Evolutionary conservation across 37 sponge, comb jelly and placozoan genomes (phyloP), one percentile per base, ranked within the genome.

Genomic region (Haliclona indistincta): DNA sequence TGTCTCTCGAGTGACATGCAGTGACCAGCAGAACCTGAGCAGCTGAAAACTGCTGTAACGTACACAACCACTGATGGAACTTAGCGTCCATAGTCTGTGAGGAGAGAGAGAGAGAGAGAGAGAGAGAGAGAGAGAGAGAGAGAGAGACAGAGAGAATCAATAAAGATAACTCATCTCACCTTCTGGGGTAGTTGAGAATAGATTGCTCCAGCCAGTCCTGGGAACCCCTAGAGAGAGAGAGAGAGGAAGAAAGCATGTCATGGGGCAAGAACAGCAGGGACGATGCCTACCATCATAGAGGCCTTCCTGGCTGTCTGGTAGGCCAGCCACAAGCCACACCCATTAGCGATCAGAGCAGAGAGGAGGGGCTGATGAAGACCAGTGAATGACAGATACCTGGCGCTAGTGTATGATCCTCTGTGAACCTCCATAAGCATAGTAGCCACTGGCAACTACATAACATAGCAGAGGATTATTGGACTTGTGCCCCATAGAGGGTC

Each of bases 271-370:
- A 51, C 32, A 33, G 22, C 1, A 63, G 1, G 20, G 17, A 0
- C 37, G 0, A 43, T 20, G 60, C 81, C 23, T 11, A 81, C 88
- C 84, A 81, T 77, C 44, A 58, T 65, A 38, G 84, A 80, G 39
- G 88, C 88, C 41, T 61, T 75, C 51, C 84, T 76, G 55, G 88
- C 88, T 2, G 82, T 36, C 60, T 81, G 70, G 74, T 88, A 88
- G 53, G 55, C 68, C 39, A 82, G 45, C 81, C 78, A 88, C 51
- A 64, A 65, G 26, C 22, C 23, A 2, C 58, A 58, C 30, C 64
- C 54, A 26, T 74, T 56, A 5, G 34, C 56, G 80, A 80, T 74
- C 41, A 86, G 58, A 1, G 44, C 33, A 26, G 55, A 4, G 20
- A 79, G 74, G n/a, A 86, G 73, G n/a, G n/a, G n/a, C n/a, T n/a